Evolutionary conservation across 2,888 invertebrate genomes (phyloP).

Genomic region (Alitta virens): DNA sequence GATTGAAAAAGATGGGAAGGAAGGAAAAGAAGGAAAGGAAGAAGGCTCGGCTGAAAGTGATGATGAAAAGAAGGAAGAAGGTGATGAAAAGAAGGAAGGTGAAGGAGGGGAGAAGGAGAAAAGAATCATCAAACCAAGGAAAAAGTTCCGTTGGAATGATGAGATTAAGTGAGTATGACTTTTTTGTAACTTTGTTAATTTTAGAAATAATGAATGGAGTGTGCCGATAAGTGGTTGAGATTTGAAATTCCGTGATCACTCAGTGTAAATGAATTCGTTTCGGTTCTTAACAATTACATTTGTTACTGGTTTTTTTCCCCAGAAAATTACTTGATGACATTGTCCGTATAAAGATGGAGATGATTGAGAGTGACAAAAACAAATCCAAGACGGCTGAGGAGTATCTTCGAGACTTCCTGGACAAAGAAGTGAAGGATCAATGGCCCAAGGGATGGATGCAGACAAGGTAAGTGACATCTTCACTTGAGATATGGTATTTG

Average conservation of each 20-base stretch:
- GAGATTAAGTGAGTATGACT: conserved; percentile 65
- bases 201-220: neutral
- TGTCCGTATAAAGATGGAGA: conserved; percentile 57
- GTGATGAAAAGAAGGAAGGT: conserved; percentile 33
- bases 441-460: conserved; percentile 72
- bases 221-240: too few species aligned
- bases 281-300: too few species aligned
- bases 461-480: conserved; percentile 43
- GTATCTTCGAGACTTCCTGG: conserved; percentile 63
- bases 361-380: conserved; percentile 58
- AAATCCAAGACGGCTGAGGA: conserved; percentile 56
- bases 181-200: neutral
- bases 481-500: too few species aligned
- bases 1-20: conserved; percentile 11
- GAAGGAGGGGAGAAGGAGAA: conserved; percentile 49
- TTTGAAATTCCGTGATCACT: too few species aligned
- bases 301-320: too few species aligned
- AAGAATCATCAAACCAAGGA: conserved; percentile 67
- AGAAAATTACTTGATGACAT: conserved; percentile 55
- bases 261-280: too few species aligned
- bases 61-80: conserved; percentile 44
- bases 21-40: conserved; percentile 27
- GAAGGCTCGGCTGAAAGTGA: conserved; percentile 50
- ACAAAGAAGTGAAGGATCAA: conserved; percentile 64
- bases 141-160: conserved; percentile 73